phyloP scores from a whole-genome alignment of 1,140 invertebrate species.

The Platyscapa corneri region DNA sequence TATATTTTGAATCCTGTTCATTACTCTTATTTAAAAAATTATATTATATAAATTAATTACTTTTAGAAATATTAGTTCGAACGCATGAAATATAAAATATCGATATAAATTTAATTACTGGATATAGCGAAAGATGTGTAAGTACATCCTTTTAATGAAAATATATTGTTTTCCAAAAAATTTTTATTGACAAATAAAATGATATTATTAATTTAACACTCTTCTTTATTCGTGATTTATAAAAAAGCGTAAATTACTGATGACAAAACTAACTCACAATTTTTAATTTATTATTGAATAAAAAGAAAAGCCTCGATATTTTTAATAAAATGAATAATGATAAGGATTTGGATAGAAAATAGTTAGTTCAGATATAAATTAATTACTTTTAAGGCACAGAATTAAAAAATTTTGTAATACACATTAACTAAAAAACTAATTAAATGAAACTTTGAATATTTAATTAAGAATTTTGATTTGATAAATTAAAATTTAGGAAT shows the following conservation, averaged over 20 bases:
- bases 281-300: background rate
- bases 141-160: too few species aligned
- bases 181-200: too few species aligned
- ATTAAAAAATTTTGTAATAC: background rate
- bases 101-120: background rate
- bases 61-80: background rate
- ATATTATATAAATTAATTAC: background rate
- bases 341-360: background rate
- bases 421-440: background rate
- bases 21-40: background rate
- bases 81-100: background rate
- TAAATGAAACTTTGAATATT: background rate
- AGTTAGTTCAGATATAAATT: background rate
- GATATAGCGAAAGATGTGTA: too few species aligned
- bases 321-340: background rate
- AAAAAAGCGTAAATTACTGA: background rate
- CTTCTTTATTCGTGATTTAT: too few species aligned
- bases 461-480: background rate
- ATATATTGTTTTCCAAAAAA: too few species aligned
- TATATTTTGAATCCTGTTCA: background rate
- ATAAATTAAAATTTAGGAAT: background rate
- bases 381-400: background rate
- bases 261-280: background rate
- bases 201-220: too few species aligned
- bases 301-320: too few species aligned